Conservation (phyloP, 2,113 vertebrate genomes). For the Calypte anna region DNA sequence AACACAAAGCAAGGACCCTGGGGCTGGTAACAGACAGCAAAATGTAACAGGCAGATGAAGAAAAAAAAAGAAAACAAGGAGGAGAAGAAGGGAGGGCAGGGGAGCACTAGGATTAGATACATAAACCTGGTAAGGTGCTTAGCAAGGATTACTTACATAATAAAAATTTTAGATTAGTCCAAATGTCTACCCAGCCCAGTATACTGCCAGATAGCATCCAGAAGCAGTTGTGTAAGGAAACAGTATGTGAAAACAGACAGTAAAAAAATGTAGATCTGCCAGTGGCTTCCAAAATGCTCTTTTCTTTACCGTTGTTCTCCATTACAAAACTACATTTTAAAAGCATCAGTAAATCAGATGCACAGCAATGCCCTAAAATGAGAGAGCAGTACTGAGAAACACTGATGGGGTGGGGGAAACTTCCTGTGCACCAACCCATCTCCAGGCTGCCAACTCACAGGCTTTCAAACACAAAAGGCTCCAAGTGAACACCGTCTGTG, state of each 20-base stretch:
- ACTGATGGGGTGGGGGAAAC: neutral
- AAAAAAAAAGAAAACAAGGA: neutral
- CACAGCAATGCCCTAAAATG: neutral
- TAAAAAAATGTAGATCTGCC: neutral
- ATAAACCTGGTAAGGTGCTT: conserved; percentile 6
- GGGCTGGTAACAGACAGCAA: neutral
- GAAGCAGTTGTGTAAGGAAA: neutral
- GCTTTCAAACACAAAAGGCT: neutral
- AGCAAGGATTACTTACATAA: conserved; percentile 1
- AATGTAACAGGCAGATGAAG: neutral
- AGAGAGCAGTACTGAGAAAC: neutral
- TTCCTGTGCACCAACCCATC: neutral
- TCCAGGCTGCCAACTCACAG: neutral
- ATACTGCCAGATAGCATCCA: neutral
- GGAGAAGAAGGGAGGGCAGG: conserved; percentile 1
- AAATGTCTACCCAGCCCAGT: neutral
- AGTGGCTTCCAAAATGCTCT: neutral
- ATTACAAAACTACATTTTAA: neutral
- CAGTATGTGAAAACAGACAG: neutral
- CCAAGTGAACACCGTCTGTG: neutral
- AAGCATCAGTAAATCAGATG: neutral
- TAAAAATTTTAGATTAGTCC: neutral
- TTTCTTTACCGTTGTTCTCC: neutral
- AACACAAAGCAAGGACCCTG: neutral
- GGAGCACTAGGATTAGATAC: neutral